A percentile compares a stretch with the other conserved stretches of the same genome.
These are phyloP conservation scores for Drosophila buzzatii DNA, from an alignment of 2,888 invertebrate genomes.

Conservation along the genomic window DNA sequence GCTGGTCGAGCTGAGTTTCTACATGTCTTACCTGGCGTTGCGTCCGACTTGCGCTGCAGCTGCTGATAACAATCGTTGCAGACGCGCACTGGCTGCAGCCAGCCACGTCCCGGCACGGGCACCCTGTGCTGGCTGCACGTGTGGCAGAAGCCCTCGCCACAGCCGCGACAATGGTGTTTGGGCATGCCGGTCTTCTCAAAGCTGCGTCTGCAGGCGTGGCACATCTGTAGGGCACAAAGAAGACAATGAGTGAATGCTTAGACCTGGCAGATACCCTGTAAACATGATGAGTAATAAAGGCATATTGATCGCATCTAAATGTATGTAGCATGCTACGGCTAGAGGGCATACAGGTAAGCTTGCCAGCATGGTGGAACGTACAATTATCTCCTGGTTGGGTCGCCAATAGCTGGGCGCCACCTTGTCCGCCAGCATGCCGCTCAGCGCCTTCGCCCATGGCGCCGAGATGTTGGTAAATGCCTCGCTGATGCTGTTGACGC, in stretches of 20 bases:
- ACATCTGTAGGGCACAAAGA: conserved; percentile 86
- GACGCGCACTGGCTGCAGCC: conserved; percentile 90
- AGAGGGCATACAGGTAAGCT: neutral
- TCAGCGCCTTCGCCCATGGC: conserved; percentile 89
- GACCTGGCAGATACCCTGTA: conserved; percentile 1
- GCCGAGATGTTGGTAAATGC: conserved; percentile 89
- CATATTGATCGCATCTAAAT: too few species aligned
- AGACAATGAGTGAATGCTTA: neutral
- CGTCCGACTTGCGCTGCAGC: conserved; percentile 74
- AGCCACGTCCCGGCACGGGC: conserved; percentile 90
- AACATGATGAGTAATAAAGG: too few species aligned
- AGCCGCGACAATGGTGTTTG: conserved; percentile 92
- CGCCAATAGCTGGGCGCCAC: conserved; percentile 92
- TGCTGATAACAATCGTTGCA: conserved; percentile 89
- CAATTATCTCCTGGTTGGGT: conserved; percentile 90
- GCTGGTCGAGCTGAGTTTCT: neutral
- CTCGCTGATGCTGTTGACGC: conserved; percentile 88
- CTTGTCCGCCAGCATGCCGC: conserved; percentile 91
- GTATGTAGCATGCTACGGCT: too few species aligned
- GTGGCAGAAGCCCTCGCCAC: conserved; percentile 93
- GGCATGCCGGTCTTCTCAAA: conserved; percentile 87
- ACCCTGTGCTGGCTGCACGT: conserved; percentile 89
- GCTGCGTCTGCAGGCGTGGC: conserved; percentile 88
- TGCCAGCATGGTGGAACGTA: conserved; percentile 79
- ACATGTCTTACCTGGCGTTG: conserved; percentile 68